Evolutionary conservation across 1,140 invertebrate species (phyloP).

Genomic region (Dendrolimus punctatus): DNA sequence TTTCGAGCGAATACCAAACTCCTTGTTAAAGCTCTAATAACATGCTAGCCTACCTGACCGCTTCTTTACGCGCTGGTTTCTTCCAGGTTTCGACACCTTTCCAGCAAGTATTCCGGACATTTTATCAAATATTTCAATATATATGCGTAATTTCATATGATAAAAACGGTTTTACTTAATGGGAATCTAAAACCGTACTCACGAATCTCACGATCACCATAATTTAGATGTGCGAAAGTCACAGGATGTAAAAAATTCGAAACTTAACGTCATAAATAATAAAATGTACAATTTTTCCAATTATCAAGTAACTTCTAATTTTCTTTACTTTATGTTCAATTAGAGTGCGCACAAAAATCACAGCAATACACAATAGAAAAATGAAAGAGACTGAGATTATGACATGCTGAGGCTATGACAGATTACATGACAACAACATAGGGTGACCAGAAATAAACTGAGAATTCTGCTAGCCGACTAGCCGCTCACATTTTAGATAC

Average conservation of each 20-base stretch:
- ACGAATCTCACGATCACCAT: slow-evolving; percentile 29
- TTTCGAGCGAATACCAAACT: slow-evolving; percentile 44
- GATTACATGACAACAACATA: background rate
- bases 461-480: too few relatives aligned
- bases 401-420: slow-evolving; percentile 14
- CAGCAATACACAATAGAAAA: slow-evolving; percentile 19
- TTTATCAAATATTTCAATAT: slow-evolving; percentile 25
- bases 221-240: slow-evolving; percentile 23
- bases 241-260: slow-evolving; percentile 9
- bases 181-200: slow-evolving; percentile 35
- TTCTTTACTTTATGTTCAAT: slow-evolving; percentile 9
- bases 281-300: slow-evolving; percentile 6
- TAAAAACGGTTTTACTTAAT: slow-evolving; percentile 33
- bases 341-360: slow-evolving; percentile 25
- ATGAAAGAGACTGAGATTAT: slow-evolving; percentile 5
- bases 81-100: slow-evolving; percentile 50
- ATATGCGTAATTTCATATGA: slow-evolving; percentile 19
- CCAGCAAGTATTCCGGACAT: slow-evolving; percentile 57
- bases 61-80: slow-evolving; percentile 43
- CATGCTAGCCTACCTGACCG: slow-evolving; percentile 59
- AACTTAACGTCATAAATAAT: background rate
- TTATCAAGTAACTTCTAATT: slow-evolving; percentile 12
- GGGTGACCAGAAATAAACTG: too few relatives aligned
- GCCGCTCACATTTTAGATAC: background rate
- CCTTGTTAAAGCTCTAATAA: slow-evolving; percentile 36